A percentile compares a stretch with the other conserved stretches of the same genome.
These are phyloP conservation scores for Eupleurogrammus muticus DNA, from an alignment of 2,797 vertebrate genomes.

Conservation along the genomic window DNA sequence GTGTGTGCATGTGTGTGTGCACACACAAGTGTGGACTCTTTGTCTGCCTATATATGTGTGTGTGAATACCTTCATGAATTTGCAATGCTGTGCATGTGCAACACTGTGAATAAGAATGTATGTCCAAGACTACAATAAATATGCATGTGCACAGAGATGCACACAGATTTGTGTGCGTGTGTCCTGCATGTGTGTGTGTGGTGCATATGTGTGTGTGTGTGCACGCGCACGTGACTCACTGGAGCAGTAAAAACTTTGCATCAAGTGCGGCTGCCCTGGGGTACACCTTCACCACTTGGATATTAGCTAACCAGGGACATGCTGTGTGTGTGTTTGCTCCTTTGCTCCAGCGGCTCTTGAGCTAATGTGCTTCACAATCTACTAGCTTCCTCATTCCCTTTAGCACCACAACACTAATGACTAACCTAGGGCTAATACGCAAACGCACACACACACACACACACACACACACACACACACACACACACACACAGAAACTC, in stretches of 20 bases:
- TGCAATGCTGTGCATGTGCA: slow-evolving; percentile 11
- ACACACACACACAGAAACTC: slow-evolving; percentile 18
- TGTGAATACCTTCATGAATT: slow-evolving; percentile 16
- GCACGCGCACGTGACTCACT: slow-evolving; percentile 12
- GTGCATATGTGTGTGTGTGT: slow-evolving; percentile 6
- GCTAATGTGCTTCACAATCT: slow-evolving; percentile 67
- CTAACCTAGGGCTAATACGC: slow-evolving; percentile 55
- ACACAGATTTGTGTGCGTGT: not conserved
- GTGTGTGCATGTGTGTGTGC: not conserved
- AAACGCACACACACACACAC: too few species aligned
- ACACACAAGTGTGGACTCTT: not conserved
- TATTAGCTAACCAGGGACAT: slow-evolving; percentile 50
- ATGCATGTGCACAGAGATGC: slow-evolving; percentile 39
- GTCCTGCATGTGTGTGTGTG: not conserved
- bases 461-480: slow-evolving; percentile 16
- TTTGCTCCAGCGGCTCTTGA: slow-evolving; percentile 54
- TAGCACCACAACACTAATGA: slow-evolving; percentile 58
- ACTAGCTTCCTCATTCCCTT: slow-evolving; percentile 53
- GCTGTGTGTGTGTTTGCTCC: slow-evolving; percentile 1
- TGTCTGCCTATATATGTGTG: not conserved
- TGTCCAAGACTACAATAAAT: slow-evolving; percentile 38
- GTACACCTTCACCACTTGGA: slow-evolving; percentile 40
- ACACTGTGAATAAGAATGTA: slow-evolving; percentile 32
- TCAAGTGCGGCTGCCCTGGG: slow-evolving; percentile 42
- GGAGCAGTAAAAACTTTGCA: slow-evolving; percentile 36